Conservation (phyloP, 2,797 vertebrate genomes). For the Craterocephalus amniculus region DNA sequence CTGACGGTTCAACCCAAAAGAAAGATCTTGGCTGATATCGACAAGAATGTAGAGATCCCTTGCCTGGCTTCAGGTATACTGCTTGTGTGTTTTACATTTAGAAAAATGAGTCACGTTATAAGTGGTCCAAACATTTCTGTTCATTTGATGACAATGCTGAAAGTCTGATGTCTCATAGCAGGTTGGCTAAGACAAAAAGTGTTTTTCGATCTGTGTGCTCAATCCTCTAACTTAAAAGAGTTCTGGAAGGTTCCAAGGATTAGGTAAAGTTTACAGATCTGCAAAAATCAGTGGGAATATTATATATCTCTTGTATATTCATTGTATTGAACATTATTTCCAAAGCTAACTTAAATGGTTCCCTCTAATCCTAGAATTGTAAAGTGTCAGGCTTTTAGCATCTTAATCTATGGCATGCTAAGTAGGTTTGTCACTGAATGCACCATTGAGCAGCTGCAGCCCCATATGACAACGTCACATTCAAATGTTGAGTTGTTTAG, state of each 20-base stretch:
- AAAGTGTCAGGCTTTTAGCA: neutral
- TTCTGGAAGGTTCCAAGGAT: neutral
- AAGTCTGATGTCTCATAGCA: neutral
- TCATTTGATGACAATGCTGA: neutral
- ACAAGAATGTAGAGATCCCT: conserved; percentile 86
- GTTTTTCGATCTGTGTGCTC: too few relatives aligned
- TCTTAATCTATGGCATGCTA: neutral
- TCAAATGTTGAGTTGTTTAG: neutral
- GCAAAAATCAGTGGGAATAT: neutral
- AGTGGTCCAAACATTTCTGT: neutral
- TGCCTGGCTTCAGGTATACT: conserved; percentile 89
- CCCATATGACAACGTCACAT: neutral
- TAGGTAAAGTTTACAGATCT: neutral
- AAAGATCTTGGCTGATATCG: conserved; percentile 85
- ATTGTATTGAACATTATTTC: too few relatives aligned
- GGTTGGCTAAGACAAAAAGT: neutral
- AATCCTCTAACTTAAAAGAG: neutral
- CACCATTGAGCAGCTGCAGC: conserved; percentile 3
- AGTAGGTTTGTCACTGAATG: conserved; percentile 2
- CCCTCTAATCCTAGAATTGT: neutral
- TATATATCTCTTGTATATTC: neutral
- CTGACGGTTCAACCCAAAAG: conserved; percentile 85
- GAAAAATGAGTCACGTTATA: neutral
- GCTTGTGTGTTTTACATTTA: neutral
- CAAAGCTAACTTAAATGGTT: too few relatives aligned